phyloP scores from a whole-genome alignment of 1,140 invertebrate species.

The Aricia agestis region DNA sequence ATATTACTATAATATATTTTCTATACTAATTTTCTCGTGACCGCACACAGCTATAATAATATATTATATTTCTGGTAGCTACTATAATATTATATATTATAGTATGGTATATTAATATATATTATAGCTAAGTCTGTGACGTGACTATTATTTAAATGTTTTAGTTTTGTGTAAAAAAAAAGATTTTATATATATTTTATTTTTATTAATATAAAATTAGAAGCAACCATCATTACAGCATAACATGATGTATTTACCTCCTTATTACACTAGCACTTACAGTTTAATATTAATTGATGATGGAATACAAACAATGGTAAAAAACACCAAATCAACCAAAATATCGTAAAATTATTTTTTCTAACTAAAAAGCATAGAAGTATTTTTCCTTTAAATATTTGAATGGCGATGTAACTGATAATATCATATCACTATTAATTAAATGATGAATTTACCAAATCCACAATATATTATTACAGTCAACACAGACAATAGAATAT shows the following conservation, averaged over 20 bases:
- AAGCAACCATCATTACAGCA: slow-evolving; percentile 72
- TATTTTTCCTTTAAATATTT: slow-evolving; percentile 6
- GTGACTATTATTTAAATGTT: no score
- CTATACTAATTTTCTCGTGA: no score
- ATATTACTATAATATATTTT: no score
- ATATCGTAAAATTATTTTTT: slow-evolving; percentile 21
- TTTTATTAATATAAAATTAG: slow-evolving; percentile 73
- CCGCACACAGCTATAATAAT: no score
- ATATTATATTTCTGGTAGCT: no score
- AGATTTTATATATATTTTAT: slow-evolving; percentile 27
- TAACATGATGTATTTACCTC: slow-evolving; percentile 50
- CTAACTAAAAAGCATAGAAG: not conserved
- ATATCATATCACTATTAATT: not conserved
- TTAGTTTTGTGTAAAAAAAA: no score
- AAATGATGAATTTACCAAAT: not conserved
- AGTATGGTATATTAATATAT: no score
- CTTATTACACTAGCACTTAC: slow-evolving; percentile 48
- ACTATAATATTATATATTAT: no score
- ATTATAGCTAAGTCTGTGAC: no score
- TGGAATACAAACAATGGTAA: slow-evolving; percentile 29
- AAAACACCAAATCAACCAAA: slow-evolving; percentile 24
- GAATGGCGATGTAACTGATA: not conserved
- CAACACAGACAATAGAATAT: not conserved
- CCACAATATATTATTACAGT: not conserved
- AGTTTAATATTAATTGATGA: slow-evolving; percentile 37